phyloP scores from a whole-genome alignment of 2,797 vertebrate species.

The Enteromius viviparus region DNA sequence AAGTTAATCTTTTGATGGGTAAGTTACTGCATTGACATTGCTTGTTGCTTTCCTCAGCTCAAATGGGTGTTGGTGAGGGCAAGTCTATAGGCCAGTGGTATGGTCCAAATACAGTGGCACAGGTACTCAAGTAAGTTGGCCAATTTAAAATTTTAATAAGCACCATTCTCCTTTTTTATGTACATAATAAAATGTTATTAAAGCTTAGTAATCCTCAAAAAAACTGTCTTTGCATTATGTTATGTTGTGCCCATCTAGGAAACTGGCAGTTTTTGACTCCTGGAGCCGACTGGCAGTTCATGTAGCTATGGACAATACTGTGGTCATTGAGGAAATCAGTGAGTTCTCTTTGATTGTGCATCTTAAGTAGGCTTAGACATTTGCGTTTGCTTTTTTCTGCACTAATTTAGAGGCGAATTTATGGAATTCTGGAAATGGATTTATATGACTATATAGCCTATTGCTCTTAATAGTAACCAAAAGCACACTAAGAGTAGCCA shows the following conservation, averaged over 20 bases:
- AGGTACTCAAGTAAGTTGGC: conserved; percentile 93
- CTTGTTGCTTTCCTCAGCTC: conserved; percentile 79
- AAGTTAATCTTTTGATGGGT: not conserved
- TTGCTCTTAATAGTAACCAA: not conserved
- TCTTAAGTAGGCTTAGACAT: not conserved
- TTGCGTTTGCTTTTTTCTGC: not conserved
- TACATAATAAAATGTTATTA: not conserved
- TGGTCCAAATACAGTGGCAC: conserved; percentile 97
- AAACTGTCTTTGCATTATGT: not conserved
- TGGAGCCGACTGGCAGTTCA: conserved; percentile 96
- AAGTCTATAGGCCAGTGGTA: conserved; percentile 99
- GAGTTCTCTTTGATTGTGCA: conserved; percentile 71
- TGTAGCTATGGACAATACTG: conserved; percentile 99
- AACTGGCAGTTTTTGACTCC: conserved; percentile 91
- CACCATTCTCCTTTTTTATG: not conserved
- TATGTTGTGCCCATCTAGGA: conserved; percentile 76
- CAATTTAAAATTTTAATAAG: not conserved
- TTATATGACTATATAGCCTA: not conserved
- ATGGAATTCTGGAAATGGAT: not conserved
- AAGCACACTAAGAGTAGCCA: not conserved
- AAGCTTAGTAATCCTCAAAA: not conserved
- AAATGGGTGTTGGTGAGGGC: conserved; percentile 99
- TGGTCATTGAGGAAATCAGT: conserved; percentile 98
- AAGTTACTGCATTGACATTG: conserved; percentile 5
- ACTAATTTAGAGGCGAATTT: not conserved